Evolutionary conservation across 2,888 invertebrate genomes (phyloP), one percentile per base, ranked within the genome.

Genomic region (Arrhopalites spinosus): DNA sequence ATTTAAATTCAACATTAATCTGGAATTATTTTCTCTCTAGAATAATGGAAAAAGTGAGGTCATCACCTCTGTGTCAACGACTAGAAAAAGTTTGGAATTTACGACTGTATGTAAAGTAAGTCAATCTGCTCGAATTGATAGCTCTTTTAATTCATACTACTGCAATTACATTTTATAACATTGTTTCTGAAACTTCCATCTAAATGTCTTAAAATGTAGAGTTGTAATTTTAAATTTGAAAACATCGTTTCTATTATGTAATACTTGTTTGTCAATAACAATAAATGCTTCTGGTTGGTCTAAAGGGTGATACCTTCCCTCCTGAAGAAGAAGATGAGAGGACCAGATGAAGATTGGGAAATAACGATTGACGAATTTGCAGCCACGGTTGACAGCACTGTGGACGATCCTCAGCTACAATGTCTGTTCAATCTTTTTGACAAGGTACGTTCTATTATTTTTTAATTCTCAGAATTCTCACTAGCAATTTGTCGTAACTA

Each of bases 341-440:
- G 85, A 47, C 79, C 82, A 63, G 85, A 85, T 74, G 84, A 85
- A 81, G 84, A 86, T 76, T 86, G 86, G 61, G 84, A 83, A 79
- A 79, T 89, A 7, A 84, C 85, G 20, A 85, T 85, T 75, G 80
- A 83, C 45, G 88, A 91, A 85, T 91, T 94, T 85, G 89, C 90
- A 5, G 86, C 87, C 30, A 87, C 91, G 66, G 88, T 93, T 25
- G 88, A 89, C 78, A 25, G 85, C 87, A 1, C 88, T 50, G 67
- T 68, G 7, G 45, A 88, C 59, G 88, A 90, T 80, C 84, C 86
- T 0, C 86, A 88, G 15, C 85, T 90, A 15, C 88, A 88, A 71
- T 87, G 90, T 77, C 87, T 93, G 17, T 92, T 91, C 85, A 87
- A 88, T 78, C 86, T 91, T 81, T 91, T 91, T 84, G 90, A 90